Evolutionary conservation across 2,797 vertebrate genomes (phyloP).

Genomic region (Decapterus maruadsi): DNA sequence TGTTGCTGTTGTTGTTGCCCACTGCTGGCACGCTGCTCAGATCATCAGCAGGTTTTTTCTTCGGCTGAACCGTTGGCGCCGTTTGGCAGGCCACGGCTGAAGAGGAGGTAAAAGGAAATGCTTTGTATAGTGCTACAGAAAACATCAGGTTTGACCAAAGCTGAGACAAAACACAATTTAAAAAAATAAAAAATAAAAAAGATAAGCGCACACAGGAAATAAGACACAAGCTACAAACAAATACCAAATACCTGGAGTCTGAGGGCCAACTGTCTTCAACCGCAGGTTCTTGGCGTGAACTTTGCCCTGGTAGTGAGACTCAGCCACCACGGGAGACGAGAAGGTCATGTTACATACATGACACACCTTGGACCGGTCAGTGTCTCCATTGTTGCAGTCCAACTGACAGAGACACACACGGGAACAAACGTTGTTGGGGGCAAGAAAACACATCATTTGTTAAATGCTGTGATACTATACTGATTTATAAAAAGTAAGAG

Average conservation of each 20-base stretch:
- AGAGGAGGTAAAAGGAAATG: background rate
- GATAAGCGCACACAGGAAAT: background rate
- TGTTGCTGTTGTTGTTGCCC: constrained; percentile 54
- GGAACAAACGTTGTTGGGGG: background rate
- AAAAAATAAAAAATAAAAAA: background rate
- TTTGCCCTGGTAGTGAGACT: constrained; percentile 97
- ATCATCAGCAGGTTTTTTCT: constrained; percentile 67
- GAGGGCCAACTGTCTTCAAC: constrained; percentile 87
- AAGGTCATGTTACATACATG: constrained; percentile 97
- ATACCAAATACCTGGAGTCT: constrained; percentile 83
- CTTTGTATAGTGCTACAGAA: background rate
- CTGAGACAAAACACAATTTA: background rate
- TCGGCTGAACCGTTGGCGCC: constrained; percentile 38
- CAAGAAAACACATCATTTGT: too few species aligned
- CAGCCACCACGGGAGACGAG: constrained; percentile 92
- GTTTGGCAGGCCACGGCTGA: constrained; percentile 46
- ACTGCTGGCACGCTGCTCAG: background rate
- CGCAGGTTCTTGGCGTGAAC: constrained; percentile 95
- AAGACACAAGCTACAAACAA: background rate
- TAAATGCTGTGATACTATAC: too few species aligned
- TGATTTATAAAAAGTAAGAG: background rate
- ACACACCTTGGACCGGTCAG: constrained; percentile 92
- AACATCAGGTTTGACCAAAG: background rate
- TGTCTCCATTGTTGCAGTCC: constrained; percentile 86
- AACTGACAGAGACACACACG: constrained; percentile 58